phyloP scores from a whole-genome alignment of 2,888 invertebrate species.

The Eupithecia dodoneata region DNA sequence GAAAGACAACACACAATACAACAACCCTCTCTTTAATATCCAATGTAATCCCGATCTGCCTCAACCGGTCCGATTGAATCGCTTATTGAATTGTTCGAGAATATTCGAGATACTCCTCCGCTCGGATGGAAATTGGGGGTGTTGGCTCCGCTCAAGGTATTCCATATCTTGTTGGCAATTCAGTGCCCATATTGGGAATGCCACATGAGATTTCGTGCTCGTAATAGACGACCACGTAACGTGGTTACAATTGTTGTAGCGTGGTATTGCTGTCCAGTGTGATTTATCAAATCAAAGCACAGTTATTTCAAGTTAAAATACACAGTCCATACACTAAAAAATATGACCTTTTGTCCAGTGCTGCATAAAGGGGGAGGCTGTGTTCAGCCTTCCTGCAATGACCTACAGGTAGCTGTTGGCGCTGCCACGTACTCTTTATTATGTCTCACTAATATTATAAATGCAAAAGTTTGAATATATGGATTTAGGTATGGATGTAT shows the following conservation, averaged over 20 bases:
- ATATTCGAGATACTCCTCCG: constrained; percentile 13
- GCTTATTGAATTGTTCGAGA: constrained; percentile 42
- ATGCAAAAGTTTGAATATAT: too few relatives aligned
- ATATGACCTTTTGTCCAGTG: too few relatives aligned
- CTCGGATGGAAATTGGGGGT: constrained; percentile 15
- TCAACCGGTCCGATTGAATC: constrained; percentile 30
- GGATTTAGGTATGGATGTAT: too few relatives aligned
- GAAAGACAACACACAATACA: not conserved
- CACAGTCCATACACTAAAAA: too few relatives aligned
- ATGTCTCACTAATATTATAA: too few relatives aligned
- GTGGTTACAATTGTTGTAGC: not conserved
- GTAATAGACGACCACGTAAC: not conserved
- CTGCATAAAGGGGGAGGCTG: too few relatives aligned
- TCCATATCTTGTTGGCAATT: constrained; percentile 12
- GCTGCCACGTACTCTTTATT: too few relatives aligned
- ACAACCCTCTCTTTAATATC: constrained; percentile 9
- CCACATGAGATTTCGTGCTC: not conserved
- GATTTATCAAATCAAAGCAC: too few relatives aligned
- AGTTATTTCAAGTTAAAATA: too few relatives aligned
- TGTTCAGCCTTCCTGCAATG: too few relatives aligned
- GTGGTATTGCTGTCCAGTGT: not conserved
- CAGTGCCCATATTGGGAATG: not conserved
- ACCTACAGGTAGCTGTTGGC: too few relatives aligned
- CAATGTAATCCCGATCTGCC: not conserved
- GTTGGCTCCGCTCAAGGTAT: constrained; percentile 7